Percentiles rank a stretch among this genome's conserved stretches.
Evolutionary conservation across 2,797 vertebrate genomes (phyloP).

Genomic region (Champsocephalus gunnari): DNA sequence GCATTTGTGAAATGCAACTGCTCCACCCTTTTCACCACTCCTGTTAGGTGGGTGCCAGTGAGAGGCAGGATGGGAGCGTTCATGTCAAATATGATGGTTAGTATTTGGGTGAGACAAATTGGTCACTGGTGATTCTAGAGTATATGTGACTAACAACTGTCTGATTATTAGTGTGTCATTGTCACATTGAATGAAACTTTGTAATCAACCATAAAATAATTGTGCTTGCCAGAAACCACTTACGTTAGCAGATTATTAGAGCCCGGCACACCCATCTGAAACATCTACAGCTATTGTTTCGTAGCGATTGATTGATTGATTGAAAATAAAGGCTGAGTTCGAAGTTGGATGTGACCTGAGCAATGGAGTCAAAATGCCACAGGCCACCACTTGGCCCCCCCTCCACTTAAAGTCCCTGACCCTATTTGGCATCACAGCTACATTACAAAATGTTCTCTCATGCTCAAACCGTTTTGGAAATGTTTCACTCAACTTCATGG

Average conservation of each 20-base stretch:
- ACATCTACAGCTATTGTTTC: neutral
- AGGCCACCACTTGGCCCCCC: too few relatives aligned
- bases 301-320: too few relatives aligned
- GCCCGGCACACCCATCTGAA: neutral
- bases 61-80: conserved; percentile 4
- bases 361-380: too few relatives aligned
- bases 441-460: too few relatives aligned
- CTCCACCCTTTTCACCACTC: conserved; percentile 11
- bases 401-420: too few relatives aligned
- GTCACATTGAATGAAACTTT: neutral
- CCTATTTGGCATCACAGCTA: too few relatives aligned
- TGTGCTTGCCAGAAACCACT: too few relatives aligned
- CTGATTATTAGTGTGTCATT: neutral
- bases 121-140: neutral
- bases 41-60: conserved; percentile 8
- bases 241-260: neutral
- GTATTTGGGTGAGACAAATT: conserved; percentile 36
- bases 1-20: neutral
- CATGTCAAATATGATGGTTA: neutral
- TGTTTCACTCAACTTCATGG: neutral
- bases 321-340: too few relatives aligned
- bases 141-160: neutral
- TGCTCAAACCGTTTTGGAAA: neutral
- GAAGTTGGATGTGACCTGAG: too few relatives aligned
- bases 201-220: neutral